Conservation (phyloP, 2,888 invertebrate genomes). For the Falcaria lacertinaria region DNA sequence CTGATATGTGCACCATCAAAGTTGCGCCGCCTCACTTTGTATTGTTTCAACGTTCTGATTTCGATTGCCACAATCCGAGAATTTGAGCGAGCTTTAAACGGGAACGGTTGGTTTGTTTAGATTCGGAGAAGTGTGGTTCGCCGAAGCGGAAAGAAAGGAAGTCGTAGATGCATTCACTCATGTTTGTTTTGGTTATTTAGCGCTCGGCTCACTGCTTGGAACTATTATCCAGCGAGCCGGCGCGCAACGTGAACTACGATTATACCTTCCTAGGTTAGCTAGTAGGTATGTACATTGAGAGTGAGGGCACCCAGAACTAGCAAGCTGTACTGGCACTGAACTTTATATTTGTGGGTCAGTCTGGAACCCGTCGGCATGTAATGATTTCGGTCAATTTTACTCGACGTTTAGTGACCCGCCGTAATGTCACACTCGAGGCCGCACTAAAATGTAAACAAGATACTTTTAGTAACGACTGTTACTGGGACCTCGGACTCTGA, state of each 20-base stretch:
- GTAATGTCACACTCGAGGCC: slow-evolving; percentile 39
- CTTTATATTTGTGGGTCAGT: slow-evolving; percentile 10
- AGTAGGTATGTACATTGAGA: slow-evolving; percentile 13
- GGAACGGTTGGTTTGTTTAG: slow-evolving; percentile 27
- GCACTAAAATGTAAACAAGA: slow-evolving; percentile 41
- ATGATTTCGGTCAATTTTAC: slow-evolving; percentile 25
- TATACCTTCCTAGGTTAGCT: no score
- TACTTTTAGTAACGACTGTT: slow-evolving; percentile 27
- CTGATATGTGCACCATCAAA: slow-evolving; percentile 24
- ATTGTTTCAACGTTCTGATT: slow-evolving; percentile 14
- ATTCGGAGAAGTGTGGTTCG: slow-evolving; percentile 49
- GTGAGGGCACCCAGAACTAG: no score
- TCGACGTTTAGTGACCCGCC: slow-evolving; percentile 24
- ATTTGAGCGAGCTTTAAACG: slow-evolving; percentile 8
- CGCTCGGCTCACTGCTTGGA: slow-evolving; percentile 6
- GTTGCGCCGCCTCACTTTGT: slow-evolving; percentile 13
- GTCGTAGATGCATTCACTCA: slow-evolving; percentile 37
- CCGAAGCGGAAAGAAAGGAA: slow-evolving; percentile 52
- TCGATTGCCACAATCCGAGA: slow-evolving; percentile 16
- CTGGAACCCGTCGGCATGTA: no score
- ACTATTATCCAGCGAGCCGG: slow-evolving; percentile 2
- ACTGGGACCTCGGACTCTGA: slow-evolving; percentile 25
- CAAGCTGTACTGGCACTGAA: no score
- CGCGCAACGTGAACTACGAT: not conserved
- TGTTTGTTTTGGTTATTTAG: slow-evolving; percentile 45